A percentile compares a stretch with the other conserved stretches of the same genome.
Evolutionary conservation across 2,797 vertebrate genomes (phyloP).

Genomic region (Hoplostethus mediterraneus): DNA sequence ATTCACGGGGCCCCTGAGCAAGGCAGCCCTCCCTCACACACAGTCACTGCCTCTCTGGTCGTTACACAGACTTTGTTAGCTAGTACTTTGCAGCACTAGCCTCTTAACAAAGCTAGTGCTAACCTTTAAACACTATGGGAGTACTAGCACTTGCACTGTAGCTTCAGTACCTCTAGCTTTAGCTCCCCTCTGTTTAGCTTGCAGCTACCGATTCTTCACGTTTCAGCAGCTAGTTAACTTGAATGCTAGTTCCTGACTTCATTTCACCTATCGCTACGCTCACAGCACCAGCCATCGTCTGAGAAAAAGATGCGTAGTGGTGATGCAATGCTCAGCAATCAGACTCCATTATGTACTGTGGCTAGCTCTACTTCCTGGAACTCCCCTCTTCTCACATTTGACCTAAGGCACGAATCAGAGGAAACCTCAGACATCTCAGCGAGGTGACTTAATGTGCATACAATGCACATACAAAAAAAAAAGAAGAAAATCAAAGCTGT

Average conservation of each 20-base stretch:
- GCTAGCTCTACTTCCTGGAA: constrained; percentile 68
- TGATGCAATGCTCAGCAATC: constrained; percentile 82
- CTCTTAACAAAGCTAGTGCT: constrained; percentile 24
- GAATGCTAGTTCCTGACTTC: constrained; percentile 36
- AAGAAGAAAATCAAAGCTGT: background rate
- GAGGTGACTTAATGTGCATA: background rate
- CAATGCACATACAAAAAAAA: background rate
- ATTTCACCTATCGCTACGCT: constrained; percentile 49
- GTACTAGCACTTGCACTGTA: background rate
- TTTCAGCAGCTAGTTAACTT: background rate
- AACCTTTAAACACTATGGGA: constrained; percentile 10
- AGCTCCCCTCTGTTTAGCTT: constrained; percentile 11
- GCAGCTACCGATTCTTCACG: background rate
- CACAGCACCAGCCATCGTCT: constrained; percentile 35
- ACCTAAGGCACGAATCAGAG: constrained; percentile 32
- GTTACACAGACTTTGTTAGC: constrained; percentile 25
- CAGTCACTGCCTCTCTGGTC: constrained; percentile 28
- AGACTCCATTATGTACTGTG: constrained; percentile 70
- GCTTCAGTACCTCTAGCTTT: constrained; percentile 7
- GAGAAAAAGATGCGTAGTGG: constrained; percentile 40
- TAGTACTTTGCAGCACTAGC: constrained; percentile 15
- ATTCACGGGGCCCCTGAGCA: constrained; percentile 47
- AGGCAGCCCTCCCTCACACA: constrained; percentile 50
- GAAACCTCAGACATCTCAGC: constrained; percentile 29
- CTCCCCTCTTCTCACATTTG: constrained; percentile 70